Conservation (phyloP, 2,888 invertebrate species). For the Meteorus cinctellus region DNA sequence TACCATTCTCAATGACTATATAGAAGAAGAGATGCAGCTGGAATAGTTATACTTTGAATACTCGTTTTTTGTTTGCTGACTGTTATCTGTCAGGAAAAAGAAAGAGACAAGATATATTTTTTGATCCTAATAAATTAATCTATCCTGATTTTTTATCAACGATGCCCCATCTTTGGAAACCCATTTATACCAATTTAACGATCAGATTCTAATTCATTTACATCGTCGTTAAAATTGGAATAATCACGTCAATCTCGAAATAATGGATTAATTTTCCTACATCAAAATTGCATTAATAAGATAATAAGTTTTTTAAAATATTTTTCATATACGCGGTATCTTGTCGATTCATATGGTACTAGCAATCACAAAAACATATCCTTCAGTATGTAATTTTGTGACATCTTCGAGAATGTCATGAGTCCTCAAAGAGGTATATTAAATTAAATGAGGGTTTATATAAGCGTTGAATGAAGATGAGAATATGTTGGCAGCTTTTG, state of each 20-base stretch:
- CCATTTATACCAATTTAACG: conserved; percentile 25
- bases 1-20: conserved; percentile 40
- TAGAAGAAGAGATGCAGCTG: conserved; percentile 42
- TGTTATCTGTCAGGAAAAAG: conserved; percentile 31
- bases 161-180: conserved; percentile 33
- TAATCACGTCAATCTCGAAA: conserved; percentile 25
- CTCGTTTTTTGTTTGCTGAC: no score
- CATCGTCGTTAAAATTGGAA: conserved; percentile 25
- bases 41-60: conserved; percentile 10
- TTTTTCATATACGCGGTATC: not conserved
- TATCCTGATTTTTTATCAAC: conserved; percentile 40
- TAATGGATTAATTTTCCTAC: not conserved
- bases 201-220: conserved; percentile 27
- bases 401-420: conserved; percentile 28
- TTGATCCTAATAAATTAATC: conserved; percentile 52
- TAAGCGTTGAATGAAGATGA: not conserved
- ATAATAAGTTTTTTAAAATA: not conserved
- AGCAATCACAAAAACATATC: not conserved
- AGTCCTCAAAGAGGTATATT: not conserved
- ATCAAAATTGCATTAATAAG: not conserved
- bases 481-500: conserved; percentile 46
- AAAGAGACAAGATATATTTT: conserved; percentile 41
- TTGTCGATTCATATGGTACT: not conserved
- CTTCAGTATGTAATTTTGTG: conserved; percentile 1
- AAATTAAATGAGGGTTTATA: conserved; percentile 21